Evolutionary conservation across 1,140 invertebrate genomes (phyloP), one percentile per base, ranked within the genome.

Genomic region (Sycophila sp.): DNA sequence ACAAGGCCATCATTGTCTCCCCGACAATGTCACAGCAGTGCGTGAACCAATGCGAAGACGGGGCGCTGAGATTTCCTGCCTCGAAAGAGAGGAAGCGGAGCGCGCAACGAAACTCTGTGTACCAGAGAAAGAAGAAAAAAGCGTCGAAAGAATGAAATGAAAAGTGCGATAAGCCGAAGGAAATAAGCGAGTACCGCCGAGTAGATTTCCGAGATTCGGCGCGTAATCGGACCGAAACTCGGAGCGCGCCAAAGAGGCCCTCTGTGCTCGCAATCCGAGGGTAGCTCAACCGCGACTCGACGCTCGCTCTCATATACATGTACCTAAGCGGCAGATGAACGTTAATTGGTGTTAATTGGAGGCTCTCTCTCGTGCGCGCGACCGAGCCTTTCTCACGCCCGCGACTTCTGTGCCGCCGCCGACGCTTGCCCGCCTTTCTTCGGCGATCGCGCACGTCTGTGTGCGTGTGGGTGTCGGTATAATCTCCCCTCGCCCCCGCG

Each of bases 271-370:
- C 53, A 58, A 45, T 49, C 15, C 7, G 22, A 36, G 40, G 19
- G 40, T 45, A 32, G 26, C 11, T 34, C 49, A 19, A 17, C 17
- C 36, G 38, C 38, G 15, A 15, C n/a, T n/a, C n/a, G n/a, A n/a
- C 13, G 38, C 11, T 8, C 1, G 10, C 55, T 11, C 17, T 2
- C 24, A 24, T 40, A 53, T 38, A 45, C 22, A 56, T 67, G 56
- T 71, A 78, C 78, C 78, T 80, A 78, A 74, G 76, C 38, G 15
- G 73, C 78, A 80, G 77, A 81, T 80, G 80, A 80, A 73, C 76
- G 75, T 75, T 83, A 81, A 83, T 83, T 83, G 81, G 79, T 80
- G 81, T 80, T 83, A 83, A 83, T 81, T 81, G 79, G 74, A 75
- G 77, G 71, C 75, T 62, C 67, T 56, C 38, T n/a, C 28, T 15